Evolutionary conservation across 2,888 invertebrate species (phyloP), one percentile per base, ranked within the genome.

Genomic region (Drosophila kanekoi): DNA sequence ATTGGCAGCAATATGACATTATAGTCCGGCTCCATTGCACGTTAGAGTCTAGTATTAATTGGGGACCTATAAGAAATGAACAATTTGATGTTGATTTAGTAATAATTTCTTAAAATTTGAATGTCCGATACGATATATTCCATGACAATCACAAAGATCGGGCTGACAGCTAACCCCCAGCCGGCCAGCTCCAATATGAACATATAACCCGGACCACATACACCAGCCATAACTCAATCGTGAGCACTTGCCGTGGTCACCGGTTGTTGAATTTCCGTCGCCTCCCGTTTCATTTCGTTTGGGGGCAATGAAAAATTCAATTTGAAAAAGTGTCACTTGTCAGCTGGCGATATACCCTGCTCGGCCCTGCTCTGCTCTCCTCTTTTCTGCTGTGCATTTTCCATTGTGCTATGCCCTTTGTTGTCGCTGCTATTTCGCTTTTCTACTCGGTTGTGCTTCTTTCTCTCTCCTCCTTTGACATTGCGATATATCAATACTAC

Each of bases 311-410:
- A 79, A 71, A 83, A 82, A 88, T 86, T 86, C 82, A 82, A 88
- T 88, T 82, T 88, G 70, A 69, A 83, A 82, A 82, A 86, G 48
- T 88, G 82, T 88, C 82, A 88, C 87, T 88, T 86, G 87, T 86
- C 82, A 85, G 73, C 51, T 81, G 65, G 72, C 53, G 77, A 85
- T 61, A 70, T 61, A 68, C 69, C 59, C 67, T 38, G 16, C 16
- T 9, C 40, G 2, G 40, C 16, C 16, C 67, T 38, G 14, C 14
- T 9, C 40, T 9, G 40, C 16, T 28, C 23, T 23, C 1, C 23
- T 23, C 23, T 23, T 6, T 8, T 23, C 23, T 28, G 23, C 23
- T 49, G 23, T 53, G 37, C 47, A 43, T 44, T 20, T 41, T 51
- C 54, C 53, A 68, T 82, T 80, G 67, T 76, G 58, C 18, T 56